These are phyloP conservation scores for Spodoptera litura DNA, from an alignment of 1,140 invertebrate genomes.

Conservation along the genomic window DNA sequence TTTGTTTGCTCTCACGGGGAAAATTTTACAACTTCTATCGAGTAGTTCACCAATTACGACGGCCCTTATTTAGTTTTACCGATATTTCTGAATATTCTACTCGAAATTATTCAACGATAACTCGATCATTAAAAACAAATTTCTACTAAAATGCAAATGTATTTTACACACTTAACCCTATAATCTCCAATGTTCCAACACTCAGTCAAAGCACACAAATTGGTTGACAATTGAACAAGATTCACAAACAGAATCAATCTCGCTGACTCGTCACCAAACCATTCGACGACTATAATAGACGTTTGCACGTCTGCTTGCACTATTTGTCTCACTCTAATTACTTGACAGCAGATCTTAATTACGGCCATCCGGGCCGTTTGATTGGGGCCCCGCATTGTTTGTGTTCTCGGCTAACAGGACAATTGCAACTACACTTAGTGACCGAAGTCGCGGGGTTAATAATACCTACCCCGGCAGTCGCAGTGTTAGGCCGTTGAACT, in stretches of 20 bases:
- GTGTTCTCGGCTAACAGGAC: constrained; percentile 71
- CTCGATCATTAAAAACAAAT: background rate
- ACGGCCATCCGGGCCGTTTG: constrained; percentile 76
- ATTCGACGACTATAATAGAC: constrained; percentile 29
- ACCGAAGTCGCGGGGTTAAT: constrained; percentile 61
- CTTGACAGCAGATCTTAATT: constrained; percentile 75
- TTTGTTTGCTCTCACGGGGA: constrained; percentile 54
- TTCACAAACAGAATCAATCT: constrained; percentile 28
- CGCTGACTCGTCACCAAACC: constrained; percentile 7
- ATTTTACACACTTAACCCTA: constrained; percentile 5
- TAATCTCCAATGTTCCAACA: background rate
- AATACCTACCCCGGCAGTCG: constrained; percentile 48
- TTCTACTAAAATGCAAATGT: background rate
- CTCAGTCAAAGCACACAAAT: background rate
- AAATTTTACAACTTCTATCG: constrained; percentile 50
- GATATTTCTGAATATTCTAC: constrained; percentile 14
- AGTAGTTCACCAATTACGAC: constrained; percentile 32
- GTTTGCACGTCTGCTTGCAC: constrained; percentile 47
- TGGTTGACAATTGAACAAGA: constrained; percentile 17
- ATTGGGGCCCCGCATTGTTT: constrained; percentile 79
- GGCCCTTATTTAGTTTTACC: constrained; percentile 27
- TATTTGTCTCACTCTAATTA: constrained; percentile 66
- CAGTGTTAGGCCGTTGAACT: constrained; percentile 18
- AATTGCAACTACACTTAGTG: constrained; percentile 76
- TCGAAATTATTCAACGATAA: background rate